phyloP scores from a whole-genome alignment of 2,888 invertebrate genomes.

The Minunthozetes semirufus region DNA sequence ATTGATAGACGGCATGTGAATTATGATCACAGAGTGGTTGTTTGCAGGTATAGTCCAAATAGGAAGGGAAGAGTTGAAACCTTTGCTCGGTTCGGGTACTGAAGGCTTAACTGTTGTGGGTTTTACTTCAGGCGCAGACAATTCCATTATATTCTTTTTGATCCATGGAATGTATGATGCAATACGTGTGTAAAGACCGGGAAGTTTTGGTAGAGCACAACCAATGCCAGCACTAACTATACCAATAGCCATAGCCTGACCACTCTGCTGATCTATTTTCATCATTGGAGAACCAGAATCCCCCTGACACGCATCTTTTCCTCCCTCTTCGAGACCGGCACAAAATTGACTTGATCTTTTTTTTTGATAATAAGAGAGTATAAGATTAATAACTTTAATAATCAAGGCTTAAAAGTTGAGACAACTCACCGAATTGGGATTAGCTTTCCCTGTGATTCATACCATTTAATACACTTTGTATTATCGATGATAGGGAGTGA shows the following conservation, averaged over 20 bases:
- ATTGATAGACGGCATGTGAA: too few relatives aligned
- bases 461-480: slow-evolving; percentile 66
- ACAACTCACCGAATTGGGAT: slow-evolving; percentile 56
- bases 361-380: not conserved
- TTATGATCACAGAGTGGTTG: too few relatives aligned
- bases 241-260: slow-evolving; percentile 61
- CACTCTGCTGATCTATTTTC: slow-evolving; percentile 51
- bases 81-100: too few relatives aligned
- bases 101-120: not conserved
- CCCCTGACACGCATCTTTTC: slow-evolving; percentile 44
- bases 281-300: slow-evolving; percentile 81
- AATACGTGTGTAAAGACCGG: slow-evolving; percentile 74
- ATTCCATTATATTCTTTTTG: not conserved
- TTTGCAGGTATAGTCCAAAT: too few relatives aligned
- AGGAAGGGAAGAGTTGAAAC: too few relatives aligned
- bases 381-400: too few relatives aligned
- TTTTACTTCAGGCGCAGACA: not conserved
- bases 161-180: slow-evolving; percentile 61
- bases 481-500: slow-evolving; percentile 67
- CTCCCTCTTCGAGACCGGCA: slow-evolving; percentile 44
- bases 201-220: slow-evolving; percentile 69
- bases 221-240: slow-evolving; percentile 79
- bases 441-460: slow-evolving; percentile 65
- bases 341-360: slow-evolving; percentile 55
- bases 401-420: too few relatives aligned